Conservation (phyloP, 2,888 invertebrate species). For the Drosophila quinaria region DNA sequence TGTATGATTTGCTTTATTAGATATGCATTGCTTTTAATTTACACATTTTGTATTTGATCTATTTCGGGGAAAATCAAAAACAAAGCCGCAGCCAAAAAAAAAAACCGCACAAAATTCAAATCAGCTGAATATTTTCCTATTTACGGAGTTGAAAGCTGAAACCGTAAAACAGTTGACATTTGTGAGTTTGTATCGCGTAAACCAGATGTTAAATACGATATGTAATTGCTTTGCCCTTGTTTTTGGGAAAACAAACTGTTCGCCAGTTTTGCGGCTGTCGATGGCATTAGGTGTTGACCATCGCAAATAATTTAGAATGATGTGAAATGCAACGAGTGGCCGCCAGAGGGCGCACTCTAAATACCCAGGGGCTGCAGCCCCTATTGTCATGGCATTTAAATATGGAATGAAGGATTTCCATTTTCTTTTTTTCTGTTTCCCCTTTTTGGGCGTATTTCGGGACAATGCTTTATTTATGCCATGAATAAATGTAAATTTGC, state of each 20-base stretch:
- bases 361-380: neutral
- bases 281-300: conserved; percentile 40
- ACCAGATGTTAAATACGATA: conserved; percentile 54
- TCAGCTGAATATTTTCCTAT: conserved; percentile 17
- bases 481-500: conserved; percentile 77
- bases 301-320: conserved; percentile 47
- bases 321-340: conserved; percentile 36
- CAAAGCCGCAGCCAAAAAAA: conserved; percentile 19
- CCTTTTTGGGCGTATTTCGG: conserved; percentile 20
- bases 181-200: conserved; percentile 5
- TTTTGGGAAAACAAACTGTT: conserved; percentile 53
- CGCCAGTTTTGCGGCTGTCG: conserved; percentile 39
- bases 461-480: conserved; percentile 70
- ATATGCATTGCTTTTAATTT: conserved; percentile 20
- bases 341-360: conserved; percentile 6
- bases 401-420: conserved; percentile 14
- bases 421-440: neutral
- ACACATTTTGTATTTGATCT: conserved; percentile 17
- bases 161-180: conserved; percentile 50
- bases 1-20: conserved; percentile 20
- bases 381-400: conserved; percentile 1
- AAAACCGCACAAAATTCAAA: conserved; percentile 36
- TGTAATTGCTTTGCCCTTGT: conserved; percentile 49
- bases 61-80: conserved; percentile 35
- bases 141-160: conserved; percentile 3